Base-by-base conservation (phyloP, 2,113 vertebrate genomes). In the Neogobius melanostomus region DNA sequence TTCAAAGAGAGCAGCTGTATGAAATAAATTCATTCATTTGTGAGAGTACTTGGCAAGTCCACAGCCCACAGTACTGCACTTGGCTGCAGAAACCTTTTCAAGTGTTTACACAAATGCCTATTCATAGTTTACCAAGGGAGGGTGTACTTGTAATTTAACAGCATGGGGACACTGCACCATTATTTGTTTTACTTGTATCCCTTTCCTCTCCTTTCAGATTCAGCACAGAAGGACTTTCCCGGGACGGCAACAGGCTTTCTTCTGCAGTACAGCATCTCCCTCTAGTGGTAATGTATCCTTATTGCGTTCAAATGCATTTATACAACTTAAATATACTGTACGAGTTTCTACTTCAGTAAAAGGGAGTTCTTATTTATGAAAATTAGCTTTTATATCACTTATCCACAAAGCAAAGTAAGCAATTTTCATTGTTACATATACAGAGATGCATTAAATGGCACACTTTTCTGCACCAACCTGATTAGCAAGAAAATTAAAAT, bases 241-340 rank as follows among this genome's bases (percentile, higher is more conserved):
- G 7, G 70, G 72, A 80, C 57, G 12, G 15, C 49, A 2, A 8
- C 76, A 14, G 0, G 68, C 77, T 71, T 66, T 79, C 68, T 90
- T 82, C 87, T 93, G 47, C 84, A 90, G 88, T 15, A 81, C 90
- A 52, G 54, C 62, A 17, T 21, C 82, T 1, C 84, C 90, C 76
- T 83, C 92, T 50, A 80, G 64, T 89, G 92, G 92, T 93, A 87
- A 87, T 9, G 7, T 9, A 6, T 52, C 11, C 11, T 61, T 45
- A 69, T 59, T 76, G 59, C 85, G 75, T 0, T 4, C 8, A 48
- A 8, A 11, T 61, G 57, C 57, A 43, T 36, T 8, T 15, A 12
- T 36, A 36, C 28, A 2, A 36, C 28, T 36, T 36, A 36, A 4
- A 4, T 36, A 36, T 36, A 36, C 28, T 36, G 28, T 36, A 36